Conservation (phyloP, 2,888 invertebrate genomes). For the Pachliopta kotzebuea region DNA sequence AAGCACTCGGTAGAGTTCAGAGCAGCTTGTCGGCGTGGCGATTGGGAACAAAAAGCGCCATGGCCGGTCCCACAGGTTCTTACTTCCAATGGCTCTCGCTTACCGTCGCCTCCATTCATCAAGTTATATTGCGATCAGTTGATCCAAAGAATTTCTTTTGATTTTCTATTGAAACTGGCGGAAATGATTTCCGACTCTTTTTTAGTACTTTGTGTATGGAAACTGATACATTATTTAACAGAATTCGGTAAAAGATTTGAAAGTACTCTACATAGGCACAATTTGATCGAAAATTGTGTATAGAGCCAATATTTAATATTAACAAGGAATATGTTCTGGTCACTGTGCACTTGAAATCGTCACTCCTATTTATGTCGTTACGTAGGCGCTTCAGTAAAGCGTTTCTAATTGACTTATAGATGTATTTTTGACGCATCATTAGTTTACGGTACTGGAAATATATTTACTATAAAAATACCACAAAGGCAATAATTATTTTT, state of each 20-base stretch:
- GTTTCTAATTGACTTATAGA: neutral
- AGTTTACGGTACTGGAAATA: neutral
- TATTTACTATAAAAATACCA: neutral
- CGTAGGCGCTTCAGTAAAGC: constrained; percentile 1
- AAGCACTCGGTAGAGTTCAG: constrained; percentile 41
- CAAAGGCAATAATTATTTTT: too few species aligned
- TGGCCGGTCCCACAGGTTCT: constrained; percentile 68
- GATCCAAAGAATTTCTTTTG: constrained; percentile 20
- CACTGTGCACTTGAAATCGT: neutral
- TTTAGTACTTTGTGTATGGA: neutral
- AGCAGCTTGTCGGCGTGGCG: constrained; percentile 35
- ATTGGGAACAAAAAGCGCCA: constrained; percentile 55
- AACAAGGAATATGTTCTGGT: neutral
- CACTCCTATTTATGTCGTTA: neutral
- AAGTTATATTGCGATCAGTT: constrained; percentile 31
- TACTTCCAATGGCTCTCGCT: constrained; percentile 39
- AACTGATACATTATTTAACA: neutral
- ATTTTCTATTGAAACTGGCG: constrained; percentile 16
- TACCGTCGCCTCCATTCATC: constrained; percentile 48
- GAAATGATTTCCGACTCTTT: neutral
- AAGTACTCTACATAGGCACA: neutral
- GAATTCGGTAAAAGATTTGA: neutral
- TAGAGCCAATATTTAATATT: neutral
- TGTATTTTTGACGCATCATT: neutral
- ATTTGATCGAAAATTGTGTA: neutral